These are phyloP conservation scores for Blastobasis lacticolella DNA, from an alignment of 2,888 invertebrate genomes.

Conservation along the genomic window DNA sequence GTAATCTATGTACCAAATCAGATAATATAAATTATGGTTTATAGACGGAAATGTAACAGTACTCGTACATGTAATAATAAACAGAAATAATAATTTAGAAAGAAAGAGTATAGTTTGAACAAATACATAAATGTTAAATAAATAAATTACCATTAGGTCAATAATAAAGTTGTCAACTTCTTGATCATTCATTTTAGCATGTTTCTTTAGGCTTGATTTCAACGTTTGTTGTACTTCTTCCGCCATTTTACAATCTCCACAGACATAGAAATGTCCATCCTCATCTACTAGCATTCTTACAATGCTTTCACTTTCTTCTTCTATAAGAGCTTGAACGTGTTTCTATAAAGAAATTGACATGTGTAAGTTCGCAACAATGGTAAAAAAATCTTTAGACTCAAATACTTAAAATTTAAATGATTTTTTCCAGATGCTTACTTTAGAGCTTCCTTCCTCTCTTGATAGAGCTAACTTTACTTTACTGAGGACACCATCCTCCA, in stretches of 20 bases:
- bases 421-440: too few relatives aligned
- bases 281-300: conserved; percentile 83
- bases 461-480: conserved; percentile 87
- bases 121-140: too few relatives aligned
- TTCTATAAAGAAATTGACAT: conserved; percentile 72
- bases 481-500: conserved; percentile 79
- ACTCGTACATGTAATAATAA: too few relatives aligned
- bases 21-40: too few relatives aligned
- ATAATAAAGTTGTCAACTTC: conserved; percentile 89
- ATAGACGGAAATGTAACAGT: too few relatives aligned
- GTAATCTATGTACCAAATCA: neutral
- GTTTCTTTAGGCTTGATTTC: conserved; percentile 80
- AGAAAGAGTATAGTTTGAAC: too few relatives aligned
- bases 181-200: conserved; percentile 80
- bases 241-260: conserved; percentile 98
- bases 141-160: conserved; percentile 80
- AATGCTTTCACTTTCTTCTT: conserved; percentile 83
- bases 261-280: conserved; percentile 94
- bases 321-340: conserved; percentile 91
- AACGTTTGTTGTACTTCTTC: conserved; percentile 94
- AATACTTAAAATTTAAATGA: too few relatives aligned
- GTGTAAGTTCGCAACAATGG: too few relatives aligned
- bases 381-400: too few relatives aligned
- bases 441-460: conserved; percentile 65
- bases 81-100: too few relatives aligned